Evolutionary conservation across 2,113 vertebrate genomes (phyloP).

Genomic region (Otis tarda): DNA sequence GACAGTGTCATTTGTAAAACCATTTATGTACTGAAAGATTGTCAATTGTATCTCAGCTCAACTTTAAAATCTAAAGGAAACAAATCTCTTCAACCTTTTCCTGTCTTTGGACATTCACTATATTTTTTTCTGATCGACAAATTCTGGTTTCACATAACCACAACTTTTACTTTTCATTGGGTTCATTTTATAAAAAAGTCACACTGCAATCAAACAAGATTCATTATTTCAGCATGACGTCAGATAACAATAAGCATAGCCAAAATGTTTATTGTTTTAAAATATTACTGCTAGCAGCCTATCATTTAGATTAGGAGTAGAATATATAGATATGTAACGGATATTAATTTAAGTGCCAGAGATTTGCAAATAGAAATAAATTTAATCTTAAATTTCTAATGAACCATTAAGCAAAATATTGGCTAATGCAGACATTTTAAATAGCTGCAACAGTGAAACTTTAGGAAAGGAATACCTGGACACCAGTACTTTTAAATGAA

Average conservation of each 20-base stretch:
- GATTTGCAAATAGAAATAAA: background rate
- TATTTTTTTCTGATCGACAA: background rate
- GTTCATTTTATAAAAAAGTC: background rate
- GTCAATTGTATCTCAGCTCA: background rate
- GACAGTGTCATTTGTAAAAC: background rate
- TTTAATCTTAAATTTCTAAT: background rate
- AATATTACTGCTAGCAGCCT: background rate
- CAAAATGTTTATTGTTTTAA: background rate
- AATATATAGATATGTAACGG: background rate
- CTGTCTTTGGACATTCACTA: background rate
- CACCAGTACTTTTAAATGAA: background rate
- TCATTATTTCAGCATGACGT: background rate
- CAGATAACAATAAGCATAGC: background rate
- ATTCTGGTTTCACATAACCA: background rate
- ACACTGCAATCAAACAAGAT: background rate
- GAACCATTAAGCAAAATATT: background rate
- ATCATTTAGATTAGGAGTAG: background rate
- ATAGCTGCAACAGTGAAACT: background rate
- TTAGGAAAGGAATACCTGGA: background rate
- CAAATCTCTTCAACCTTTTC: background rate
- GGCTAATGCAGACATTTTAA: background rate
- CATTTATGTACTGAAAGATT: background rate
- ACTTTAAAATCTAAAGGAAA: background rate
- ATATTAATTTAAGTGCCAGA: background rate
- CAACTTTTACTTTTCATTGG: background rate